Percentiles rank a stretch among this genome's conserved stretches.
phyloP scores from a whole-genome alignment of 2,888 invertebrate species.

The Catocala nupta region DNA sequence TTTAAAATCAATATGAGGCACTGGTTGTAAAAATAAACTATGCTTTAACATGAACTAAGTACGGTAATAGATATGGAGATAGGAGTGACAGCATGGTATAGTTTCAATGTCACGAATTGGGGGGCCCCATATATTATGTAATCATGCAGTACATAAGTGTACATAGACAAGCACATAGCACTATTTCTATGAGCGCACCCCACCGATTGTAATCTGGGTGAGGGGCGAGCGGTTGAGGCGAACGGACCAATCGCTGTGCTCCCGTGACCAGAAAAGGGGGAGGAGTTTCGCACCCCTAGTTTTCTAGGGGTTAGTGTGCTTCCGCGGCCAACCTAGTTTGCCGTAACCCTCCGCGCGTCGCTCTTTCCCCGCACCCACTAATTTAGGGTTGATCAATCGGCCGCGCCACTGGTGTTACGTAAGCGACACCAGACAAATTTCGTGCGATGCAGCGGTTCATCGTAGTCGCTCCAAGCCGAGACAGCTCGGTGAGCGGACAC shows the following conservation, averaged over 20 bases:
- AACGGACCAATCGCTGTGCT: slow-evolving; percentile 85
- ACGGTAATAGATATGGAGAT: slow-evolving; percentile 24
- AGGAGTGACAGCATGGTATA: slow-evolving; percentile 47
- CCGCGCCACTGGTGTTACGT: slow-evolving; percentile 74
- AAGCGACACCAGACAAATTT: slow-evolving; percentile 72
- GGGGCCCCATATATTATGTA: slow-evolving; percentile 75
- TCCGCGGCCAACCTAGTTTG: slow-evolving; percentile 87
- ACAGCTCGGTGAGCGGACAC: slow-evolving; percentile 16
- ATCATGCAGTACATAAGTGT: slow-evolving; percentile 69
- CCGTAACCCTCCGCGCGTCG: slow-evolving; percentile 75
- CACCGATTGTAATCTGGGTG: slow-evolving; percentile 86
- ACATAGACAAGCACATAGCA: slow-evolving; percentile 80
- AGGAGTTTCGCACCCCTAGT: slow-evolving; percentile 88
- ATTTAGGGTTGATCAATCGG: slow-evolving; percentile 87
- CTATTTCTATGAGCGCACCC: slow-evolving; percentile 87
- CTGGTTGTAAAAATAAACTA: neutral
- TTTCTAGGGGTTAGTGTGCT: slow-evolving; percentile 88
- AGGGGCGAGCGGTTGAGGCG: slow-evolving; percentile 81
- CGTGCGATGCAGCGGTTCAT: slow-evolving; percentile 40
- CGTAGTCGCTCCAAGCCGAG: slow-evolving; percentile 24
- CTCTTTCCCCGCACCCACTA: slow-evolving; percentile 76
- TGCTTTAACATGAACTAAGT: neutral
- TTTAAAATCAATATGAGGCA: neutral
- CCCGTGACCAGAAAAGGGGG: slow-evolving; percentile 87
- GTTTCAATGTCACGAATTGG: slow-evolving; percentile 82